These are phyloP conservation scores for Parnassius glacialis DNA, from an alignment of 2,888 invertebrate species.

Conservation along the genomic window DNA sequence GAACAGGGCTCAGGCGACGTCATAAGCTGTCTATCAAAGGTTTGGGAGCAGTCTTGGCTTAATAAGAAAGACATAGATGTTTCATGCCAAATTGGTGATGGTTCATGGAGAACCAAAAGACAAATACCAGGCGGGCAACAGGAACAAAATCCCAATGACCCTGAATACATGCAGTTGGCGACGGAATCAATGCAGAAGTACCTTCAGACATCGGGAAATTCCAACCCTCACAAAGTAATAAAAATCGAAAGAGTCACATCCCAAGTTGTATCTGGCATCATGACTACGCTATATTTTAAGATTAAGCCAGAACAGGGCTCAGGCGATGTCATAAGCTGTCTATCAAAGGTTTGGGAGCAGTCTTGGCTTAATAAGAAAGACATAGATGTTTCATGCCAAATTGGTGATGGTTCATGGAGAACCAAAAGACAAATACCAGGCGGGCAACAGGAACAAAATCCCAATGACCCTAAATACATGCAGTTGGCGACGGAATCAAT, in stretches of 20 bases:
- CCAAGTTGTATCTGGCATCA: conserved; percentile 44
- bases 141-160: conserved; percentile 33
- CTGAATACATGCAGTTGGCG: conserved; percentile 42
- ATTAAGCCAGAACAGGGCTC: conserved; percentile 42
- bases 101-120: conserved; percentile 22
- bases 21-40: conserved; percentile 58
- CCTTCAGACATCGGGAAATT: conserved; percentile 34
- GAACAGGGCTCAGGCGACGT: conserved; percentile 42
- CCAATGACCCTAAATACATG: conserved; percentile 30
- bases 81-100: conserved; percentile 28
- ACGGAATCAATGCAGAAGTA: conserved; percentile 46
- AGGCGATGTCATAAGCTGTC: conserved; percentile 46
- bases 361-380: conserved; percentile 74
- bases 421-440: conserved; percentile 28
- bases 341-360: conserved; percentile 77
- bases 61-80: conserved; percentile 46
- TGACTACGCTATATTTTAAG: conserved; percentile 46
- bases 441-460: conserved; percentile 28
- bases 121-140: conserved; percentile 30
- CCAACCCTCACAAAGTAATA: conserved; percentile 36
- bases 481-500: conserved; percentile 42
- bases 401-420: conserved; percentile 13
- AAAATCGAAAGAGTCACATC: conserved; percentile 43
- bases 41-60: conserved; percentile 82
- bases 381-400: conserved; percentile 35